phyloP scores from a whole-genome alignment of 2,888 invertebrate species.

The Catonia carolina region DNA sequence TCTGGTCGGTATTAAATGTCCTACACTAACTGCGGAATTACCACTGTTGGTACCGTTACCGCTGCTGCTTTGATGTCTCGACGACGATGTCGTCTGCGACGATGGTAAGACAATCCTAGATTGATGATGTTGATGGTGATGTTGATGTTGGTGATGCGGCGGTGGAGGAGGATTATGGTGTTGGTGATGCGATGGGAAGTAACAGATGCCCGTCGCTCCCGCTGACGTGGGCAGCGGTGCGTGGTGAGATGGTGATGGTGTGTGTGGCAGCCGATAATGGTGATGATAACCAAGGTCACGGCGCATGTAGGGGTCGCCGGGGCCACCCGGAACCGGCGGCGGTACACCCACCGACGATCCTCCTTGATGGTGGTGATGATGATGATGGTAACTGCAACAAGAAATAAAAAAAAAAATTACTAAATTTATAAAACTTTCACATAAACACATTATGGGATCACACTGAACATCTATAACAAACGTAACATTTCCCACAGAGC shows the following conservation, averaged over 20 bases:
- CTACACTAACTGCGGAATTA: too few species aligned
- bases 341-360: constrained; percentile 2
- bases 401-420: neutral
- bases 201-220: constrained; percentile 36
- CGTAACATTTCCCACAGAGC: too few species aligned
- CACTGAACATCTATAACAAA: too few species aligned
- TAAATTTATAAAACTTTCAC: constrained; percentile 45
- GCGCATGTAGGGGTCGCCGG: constrained; percentile 52
- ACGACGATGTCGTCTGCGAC: too few species aligned
- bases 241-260: constrained; percentile 32
- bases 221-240: constrained; percentile 40
- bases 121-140: constrained; percentile 1
- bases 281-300: constrained; percentile 51
- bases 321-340: constrained; percentile 39
- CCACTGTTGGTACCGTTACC: too few species aligned
- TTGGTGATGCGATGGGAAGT: constrained; percentile 35
- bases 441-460: neutral
- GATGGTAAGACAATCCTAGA: too few species aligned
- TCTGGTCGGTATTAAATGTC: too few species aligned
- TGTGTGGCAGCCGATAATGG: constrained; percentile 51
- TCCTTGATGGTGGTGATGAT: too few species aligned
- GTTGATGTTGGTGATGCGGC: constrained; percentile 32
- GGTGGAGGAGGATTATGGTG: constrained; percentile 44
- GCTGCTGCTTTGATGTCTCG: too few species aligned
- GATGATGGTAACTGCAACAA: constrained; percentile 12